phyloP scores from a whole-genome alignment of 2,888 invertebrate genomes.

The Nomada fucata region DNA sequence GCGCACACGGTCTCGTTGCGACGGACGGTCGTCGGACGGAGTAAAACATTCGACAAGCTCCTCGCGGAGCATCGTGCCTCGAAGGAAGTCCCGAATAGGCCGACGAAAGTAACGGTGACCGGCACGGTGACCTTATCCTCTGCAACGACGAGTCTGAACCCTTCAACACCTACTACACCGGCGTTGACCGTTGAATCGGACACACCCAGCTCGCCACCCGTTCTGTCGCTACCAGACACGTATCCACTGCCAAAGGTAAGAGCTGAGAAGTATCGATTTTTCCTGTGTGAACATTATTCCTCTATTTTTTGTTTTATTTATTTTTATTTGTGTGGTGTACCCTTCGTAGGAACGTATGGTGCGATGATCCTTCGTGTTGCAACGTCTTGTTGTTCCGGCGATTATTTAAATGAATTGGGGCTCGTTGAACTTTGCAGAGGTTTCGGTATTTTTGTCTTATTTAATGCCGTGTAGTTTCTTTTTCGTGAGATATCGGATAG shows the following conservation, averaged over 20 bases:
- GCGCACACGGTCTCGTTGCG: conserved; percentile 89
- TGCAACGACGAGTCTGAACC: conserved; percentile 68
- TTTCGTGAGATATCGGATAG: not conserved
- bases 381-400: not conserved
- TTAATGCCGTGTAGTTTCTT: not conserved
- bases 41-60: conserved; percentile 90
- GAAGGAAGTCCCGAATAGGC: conserved; percentile 85
- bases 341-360: conserved; percentile 4
- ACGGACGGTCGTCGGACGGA: conserved; percentile 89
- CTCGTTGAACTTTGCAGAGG: not conserved
- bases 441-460: not conserved
- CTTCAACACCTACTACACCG: conserved; percentile 83
- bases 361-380: conserved; percentile 5
- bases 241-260: conserved; percentile 83
- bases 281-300: not conserved
- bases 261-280: not conserved
- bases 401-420: not conserved
- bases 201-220: conserved; percentile 85
- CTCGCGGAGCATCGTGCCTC: conserved; percentile 90
- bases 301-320: not conserved
- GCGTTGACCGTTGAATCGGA: conserved; percentile 87
- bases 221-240: conserved; percentile 82
- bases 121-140: conserved; percentile 74
- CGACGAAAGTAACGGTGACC: conserved; percentile 73
- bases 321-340: not conserved